Evolutionary conservation across 2,797 vertebrate species (phyloP), one percentile per base, ranked within the genome.

Genomic region (Rhadinocentrus ornatus): DNA sequence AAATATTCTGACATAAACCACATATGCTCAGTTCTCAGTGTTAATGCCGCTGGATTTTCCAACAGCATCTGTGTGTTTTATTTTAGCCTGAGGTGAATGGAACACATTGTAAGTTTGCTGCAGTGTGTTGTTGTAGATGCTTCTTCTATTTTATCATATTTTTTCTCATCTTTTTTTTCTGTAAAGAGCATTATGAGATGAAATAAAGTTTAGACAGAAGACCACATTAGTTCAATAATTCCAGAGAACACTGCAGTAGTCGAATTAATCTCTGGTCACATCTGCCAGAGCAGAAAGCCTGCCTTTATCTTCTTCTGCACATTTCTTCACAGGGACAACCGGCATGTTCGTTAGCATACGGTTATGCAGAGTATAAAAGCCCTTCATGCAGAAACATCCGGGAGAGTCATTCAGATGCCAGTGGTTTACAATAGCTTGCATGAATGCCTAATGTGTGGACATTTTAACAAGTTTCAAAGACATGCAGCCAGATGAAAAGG

Each of bases 261-360:
- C 10, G 39, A 46, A 52, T 48, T 58, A 24, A 9, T 50, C 26
- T 24, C 29, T 27, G 13, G 55, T 61, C 66, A 60, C 58, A 57
- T 82, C 71, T 41, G 6, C 26, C 63, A 46, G 64, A 66, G 70
- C 12, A 39, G 48, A 71, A 69, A 18, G 31, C 46, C 60, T 54
- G 31, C 6, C 60, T 50, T 62, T 32, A 46, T 68, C 27, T 32
- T 48, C 54, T 74, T 65, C 73, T 69, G 41, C 63, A 58, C 6
- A 37, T 76, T 50, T 77, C 53, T 70, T 76, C 46, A 63, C 57
- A 57, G 35, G 24, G 44, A 39, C 18, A 20, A 57, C 13, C 6
- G 54, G 53, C 22, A 35, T 26, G 15, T n/a, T 60, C 50, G 81
- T 84, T 80, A 81, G 72, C 82, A 88, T 84, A 73, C 61, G 72